Evolutionary conservation across 2,888 invertebrate genomes (phyloP), one percentile per base, ranked within the genome.

Genomic region (Mycalesis mineus): DNA sequence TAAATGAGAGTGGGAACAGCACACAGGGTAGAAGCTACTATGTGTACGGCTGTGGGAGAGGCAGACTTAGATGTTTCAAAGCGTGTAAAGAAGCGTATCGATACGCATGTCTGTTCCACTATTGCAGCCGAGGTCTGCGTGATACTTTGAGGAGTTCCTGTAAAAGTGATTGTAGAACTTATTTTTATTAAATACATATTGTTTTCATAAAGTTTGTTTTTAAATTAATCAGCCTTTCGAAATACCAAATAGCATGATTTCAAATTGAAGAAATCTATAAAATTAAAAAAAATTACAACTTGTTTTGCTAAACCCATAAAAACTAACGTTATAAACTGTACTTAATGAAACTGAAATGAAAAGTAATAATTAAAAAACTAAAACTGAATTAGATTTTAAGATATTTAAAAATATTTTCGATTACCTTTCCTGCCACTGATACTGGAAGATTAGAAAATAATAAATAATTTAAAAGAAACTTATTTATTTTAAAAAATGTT

Each of bases 21-120:
- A 47, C 14, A 8, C 28, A 49, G 0, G 31, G 37, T 15, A 28
- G 37, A 9, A 45, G 36, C 33, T 44, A 28, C 3, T 48, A 37
- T 28, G 7, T 14, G 3, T 45, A 47, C n/a, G 44, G 39, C 9
- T 59, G 58, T 9, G 40, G 56, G 9, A 36, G 53, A 2, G 56
- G 52, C 3, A 61, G 45, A 36, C 13, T 37, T 2, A 60, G 28
- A 37, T 65, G 65, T 37, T 28, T 53, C 7, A 55, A 51, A 11
- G 58, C 65, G 7, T 65, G 65, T 28, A 61, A 56, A 56, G 42
- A 57, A 13, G 59, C 63, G 7, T 55, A 55, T 9, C 55, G 55
- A 44, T 44, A 60, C 7, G 55, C 53, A 2, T 63, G 65, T 28
- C 14, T 51, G 4, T 9, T 31, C 11, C 42, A 47, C n/a, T 14